Base-by-base conservation (phyloP, 2,888 invertebrate species). In the Volucella inanis region DNA sequence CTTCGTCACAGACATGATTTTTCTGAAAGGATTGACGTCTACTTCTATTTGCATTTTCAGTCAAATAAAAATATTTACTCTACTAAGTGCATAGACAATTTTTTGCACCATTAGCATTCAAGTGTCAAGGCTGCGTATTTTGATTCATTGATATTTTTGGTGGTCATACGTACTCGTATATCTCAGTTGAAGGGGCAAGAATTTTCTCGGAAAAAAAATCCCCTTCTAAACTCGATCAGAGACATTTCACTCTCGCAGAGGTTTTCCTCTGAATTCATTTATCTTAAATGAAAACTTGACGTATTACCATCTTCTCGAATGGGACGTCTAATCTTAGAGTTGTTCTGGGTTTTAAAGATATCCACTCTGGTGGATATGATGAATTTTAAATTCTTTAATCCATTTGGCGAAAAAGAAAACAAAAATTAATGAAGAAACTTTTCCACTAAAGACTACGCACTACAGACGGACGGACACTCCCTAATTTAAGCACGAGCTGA, bases 81-180 rank as follows among this genome's bases (percentile, higher is more conserved):
- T 10, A 45, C 61, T 62, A 8, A 41, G 45, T 54, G 54, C n/a
- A 68, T 14, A 54, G 43, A 12, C 18, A 62, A 77, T 62, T 77
- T 77, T 61, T 77, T 52, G 76, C 76, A 77, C 76, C 76, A 77
- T 77, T 77, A 68, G 52, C 59, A 11, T 52, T 49, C 39, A 18
- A 57, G n/a, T 45, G n/a, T 45, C n/a, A n/a, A 12, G 45, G 3
- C 45, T 45, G 11, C n/a, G 11, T 12, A 0, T 45, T 45, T 45
- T 41, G 38, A 59, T 59, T 59, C 57, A 59, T 59, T 59, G 10
- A 59, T 59, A 12, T 39, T 15, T 15, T 57, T 39, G 18, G 18
- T 22, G 18, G 18, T 22, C 18, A 22, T 22, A 22, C 18, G 18
- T 22, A 22, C 18, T 22, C 2, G 18, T 22, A 2, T 22, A 38